Evolutionary conservation across 2,113 vertebrate genomes (phyloP), one percentile per base, ranked within the genome.

Genomic region (Pongo abelii): DNA sequence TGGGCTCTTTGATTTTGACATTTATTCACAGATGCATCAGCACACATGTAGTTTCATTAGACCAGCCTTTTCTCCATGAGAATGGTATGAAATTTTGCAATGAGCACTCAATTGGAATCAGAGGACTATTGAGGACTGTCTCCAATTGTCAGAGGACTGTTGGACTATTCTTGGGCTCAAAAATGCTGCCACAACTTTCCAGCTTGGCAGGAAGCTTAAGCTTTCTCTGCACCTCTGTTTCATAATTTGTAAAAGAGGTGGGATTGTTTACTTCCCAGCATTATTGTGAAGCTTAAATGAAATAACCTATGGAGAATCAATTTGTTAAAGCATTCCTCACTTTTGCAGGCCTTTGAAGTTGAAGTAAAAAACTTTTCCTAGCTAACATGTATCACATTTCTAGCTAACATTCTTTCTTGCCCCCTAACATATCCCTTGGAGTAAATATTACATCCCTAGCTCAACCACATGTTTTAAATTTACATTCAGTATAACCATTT

Each of bases 41-140:
- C 22, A 32, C 35, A 35, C 52, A 9, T 3, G n/a, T 9, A 6
- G 43, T 32, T 32, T 43, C n/a, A 13, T 70, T 43, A 70, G 88
- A 38, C 38, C 17, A 48, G 20, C n/a, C 46, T n/a, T 22, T 74
- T 67, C 67, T 22, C 43, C n/a, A 0, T 0, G 3, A 74, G 70
- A 50, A 30, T 23, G 13, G 27, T 30, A 55, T 79, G 85, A 97
- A 74, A 50, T 23, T 1, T 23, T 23, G 43, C 43, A 9, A 8
- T 9, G 8, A 84, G 23, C 14, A 0, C 55, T 69, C 35, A 46
- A n/a, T 0, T 75, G 46, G n/a, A 40, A 27, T 52, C 50, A 81
- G 50, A 70, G 85, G 46, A 40, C 9, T 30, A 5, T 64, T 64
- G 27, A 64, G 27, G 61, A 64, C 27, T 64, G 27, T 30, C 61